These are phyloP conservation scores for Parnassius orleans DNA, from an alignment of 2,888 invertebrate genomes.

Conservation along the genomic window DNA sequence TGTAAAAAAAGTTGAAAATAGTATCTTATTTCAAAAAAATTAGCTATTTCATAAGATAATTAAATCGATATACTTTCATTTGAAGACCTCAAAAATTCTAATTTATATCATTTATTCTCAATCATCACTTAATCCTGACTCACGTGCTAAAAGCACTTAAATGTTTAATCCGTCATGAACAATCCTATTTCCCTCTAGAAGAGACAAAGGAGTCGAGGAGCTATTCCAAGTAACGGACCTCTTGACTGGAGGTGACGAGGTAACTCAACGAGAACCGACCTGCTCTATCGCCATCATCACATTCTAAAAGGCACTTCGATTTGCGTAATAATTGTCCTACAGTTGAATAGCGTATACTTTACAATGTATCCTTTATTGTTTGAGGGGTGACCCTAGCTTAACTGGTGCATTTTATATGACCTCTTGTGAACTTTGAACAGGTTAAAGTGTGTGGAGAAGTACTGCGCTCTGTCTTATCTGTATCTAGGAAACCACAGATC, in stretches of 20 bases:
- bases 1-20: no score
- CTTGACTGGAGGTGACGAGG: constrained; percentile 35
- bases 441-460: constrained; percentile 3
- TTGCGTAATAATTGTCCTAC: constrained; percentile 28
- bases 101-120: background rate
- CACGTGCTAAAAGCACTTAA: constrained; percentile 18
- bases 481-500: constrained; percentile 17
- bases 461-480: constrained; percentile 21
- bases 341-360: constrained; percentile 22
- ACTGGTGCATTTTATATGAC: constrained; percentile 22
- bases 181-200: constrained; percentile 46
- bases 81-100: no score
- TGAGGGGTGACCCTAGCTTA: constrained; percentile 2
- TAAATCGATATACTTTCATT: no score
- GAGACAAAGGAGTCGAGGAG: constrained; percentile 21
- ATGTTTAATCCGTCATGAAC: constrained; percentile 32
- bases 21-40: no score
- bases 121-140: background rate
- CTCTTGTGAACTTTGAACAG: constrained; percentile 16
- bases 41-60: no score
- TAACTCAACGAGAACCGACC: constrained; percentile 28
- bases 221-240: constrained; percentile 34
- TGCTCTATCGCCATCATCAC: constrained; percentile 43
- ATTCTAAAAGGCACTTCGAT: constrained; percentile 34
- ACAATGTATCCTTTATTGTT: constrained; percentile 11